Evolutionary conservation across 2,888 invertebrate species (phyloP), one percentile per base, ranked within the genome.

Genomic region (Heliconius sara): DNA sequence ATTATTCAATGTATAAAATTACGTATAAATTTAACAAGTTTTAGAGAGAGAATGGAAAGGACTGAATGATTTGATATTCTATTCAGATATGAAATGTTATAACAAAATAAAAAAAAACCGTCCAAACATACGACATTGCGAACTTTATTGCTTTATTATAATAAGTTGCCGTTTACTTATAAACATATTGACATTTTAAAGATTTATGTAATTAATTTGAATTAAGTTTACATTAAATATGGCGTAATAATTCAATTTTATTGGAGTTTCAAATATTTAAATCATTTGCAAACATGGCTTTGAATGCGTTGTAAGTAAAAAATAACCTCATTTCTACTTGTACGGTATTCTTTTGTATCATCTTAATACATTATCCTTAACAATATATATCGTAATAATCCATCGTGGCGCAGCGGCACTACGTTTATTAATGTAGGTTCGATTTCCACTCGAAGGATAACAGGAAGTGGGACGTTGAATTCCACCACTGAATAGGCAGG

Each of bases 211-310:
- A 63, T 71, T 77, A 60, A 71, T 63, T 63, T 71, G 57, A 63
- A 71, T 77, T 76, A 71, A 30, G 63, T 43, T 70, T 71, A 39
- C 70, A 60, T 71, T 76, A 34, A 52, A 76, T 68, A 34, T n/a
- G 34, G 52, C 57, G 52, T 25, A 39, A 76, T 76, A 76, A 73
- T 60, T 77, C 77, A 70, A 65, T 70, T 75, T 81, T 82, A 70
- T 73, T 39, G 60, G 60, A 39, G 3, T 73, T 73, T 73, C 60
- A 60, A 73, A 73, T 73, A 57, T 60, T 73, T 73, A 73, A 60
- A 73, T 73, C 73, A 60, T 73, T 73, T 60, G 34, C n/a, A 60
- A 73, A 73, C 73, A 73, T 34, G 72, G 60, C 13, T 30, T 34
- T 72, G 30, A 19, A 19, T 73, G 57, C 7, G 60, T 30, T 60